phyloP scores from a whole-genome alignment of 2,888 invertebrate genomes.

The Drosophila seclusa region DNA sequence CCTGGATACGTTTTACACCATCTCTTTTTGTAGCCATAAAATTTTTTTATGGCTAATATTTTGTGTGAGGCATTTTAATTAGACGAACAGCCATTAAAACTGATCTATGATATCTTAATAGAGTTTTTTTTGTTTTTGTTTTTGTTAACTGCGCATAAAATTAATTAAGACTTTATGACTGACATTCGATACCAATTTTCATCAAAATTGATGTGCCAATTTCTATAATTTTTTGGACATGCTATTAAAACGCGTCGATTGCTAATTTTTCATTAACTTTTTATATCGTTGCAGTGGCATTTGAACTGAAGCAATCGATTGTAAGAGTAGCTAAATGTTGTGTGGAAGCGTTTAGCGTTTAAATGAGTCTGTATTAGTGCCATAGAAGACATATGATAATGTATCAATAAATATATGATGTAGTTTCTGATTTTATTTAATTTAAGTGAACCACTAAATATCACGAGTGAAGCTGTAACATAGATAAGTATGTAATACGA shows the following conservation, averaged over 20 bases:
- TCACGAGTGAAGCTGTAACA: neutral
- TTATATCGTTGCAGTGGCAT: conserved; percentile 56
- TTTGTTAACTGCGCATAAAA: conserved; percentile 23
- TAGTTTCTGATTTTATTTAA: conserved; percentile 23
- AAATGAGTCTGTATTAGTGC: conserved; percentile 65
- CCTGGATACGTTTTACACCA: conserved; percentile 59
- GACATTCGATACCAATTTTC: conserved; percentile 22
- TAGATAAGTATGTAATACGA: neutral
- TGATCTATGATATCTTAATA: conserved; percentile 66
- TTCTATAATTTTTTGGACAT: conserved; percentile 9
- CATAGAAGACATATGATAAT: conserved; percentile 55
- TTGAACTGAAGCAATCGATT: neutral
- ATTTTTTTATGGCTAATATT: conserved; percentile 63
- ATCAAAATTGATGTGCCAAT: conserved; percentile 9
- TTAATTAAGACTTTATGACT: conserved; percentile 50
- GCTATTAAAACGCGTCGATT: conserved; percentile 12
- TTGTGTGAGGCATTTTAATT: conserved; percentile 63
- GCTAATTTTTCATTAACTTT: conserved; percentile 7
- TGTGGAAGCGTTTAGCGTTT: conserved; percentile 8
- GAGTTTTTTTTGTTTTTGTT: conserved; percentile 9
- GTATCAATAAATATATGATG: conserved; percentile 28
- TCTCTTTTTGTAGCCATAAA: conserved; percentile 52
- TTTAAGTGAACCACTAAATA: neutral
- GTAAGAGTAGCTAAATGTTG: conserved; percentile 7
- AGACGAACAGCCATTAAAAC: conserved; percentile 58